Base-by-base conservation (phyloP, 2,797 vertebrate genomes). In the Trachurus trachurus region DNA sequence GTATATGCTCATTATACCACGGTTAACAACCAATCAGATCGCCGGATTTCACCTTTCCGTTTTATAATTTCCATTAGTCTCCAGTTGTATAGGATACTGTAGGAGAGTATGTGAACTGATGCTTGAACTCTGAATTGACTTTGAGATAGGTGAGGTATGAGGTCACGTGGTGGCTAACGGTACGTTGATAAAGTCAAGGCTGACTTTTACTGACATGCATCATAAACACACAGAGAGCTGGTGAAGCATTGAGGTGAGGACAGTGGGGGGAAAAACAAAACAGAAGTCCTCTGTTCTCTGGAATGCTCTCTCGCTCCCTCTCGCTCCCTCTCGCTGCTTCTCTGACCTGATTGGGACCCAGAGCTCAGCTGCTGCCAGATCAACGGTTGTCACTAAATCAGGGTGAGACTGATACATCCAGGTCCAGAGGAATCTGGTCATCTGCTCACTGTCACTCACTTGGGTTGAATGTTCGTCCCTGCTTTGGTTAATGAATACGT, bases 281-380 rank as follows among this genome's bases (percentile, higher is more conserved):
- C 87, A 93, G 77, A 84, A 64, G 66, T 83, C 81, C 85, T 88
- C 89, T 93, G 91, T 93, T 91, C 88, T 91, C 82, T 80, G 87
- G 82, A 90, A 88, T 88, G 80, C 66, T 81, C 61, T 80, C 78
- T 71, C 12, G 0, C 74, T 72, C 50, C 4, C 53, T 79, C 37
- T 74, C 58, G 29, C 66, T 44, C 50, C 4, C 53, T 79, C 37
- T 74, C 58, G 29, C 66, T 44, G 21, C 4, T 40, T 72, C 63
- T 50, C 39, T 45, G 78, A 76, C 76, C 75, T 62, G 62, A 82
- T 72, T 68, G 52, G 22, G 65, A 58, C 45, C 44, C 42, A 68
- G 22, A 67, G 50, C 53, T 69, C 26, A 34, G 13, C 61, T n/a
- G 12, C 63, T 65, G 57, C 12, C 50, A 44, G 54, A 70, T 53